Evolutionary conservation across 2,797 vertebrate species (phyloP).

Genomic region (Pelochelys cantorii): DNA sequence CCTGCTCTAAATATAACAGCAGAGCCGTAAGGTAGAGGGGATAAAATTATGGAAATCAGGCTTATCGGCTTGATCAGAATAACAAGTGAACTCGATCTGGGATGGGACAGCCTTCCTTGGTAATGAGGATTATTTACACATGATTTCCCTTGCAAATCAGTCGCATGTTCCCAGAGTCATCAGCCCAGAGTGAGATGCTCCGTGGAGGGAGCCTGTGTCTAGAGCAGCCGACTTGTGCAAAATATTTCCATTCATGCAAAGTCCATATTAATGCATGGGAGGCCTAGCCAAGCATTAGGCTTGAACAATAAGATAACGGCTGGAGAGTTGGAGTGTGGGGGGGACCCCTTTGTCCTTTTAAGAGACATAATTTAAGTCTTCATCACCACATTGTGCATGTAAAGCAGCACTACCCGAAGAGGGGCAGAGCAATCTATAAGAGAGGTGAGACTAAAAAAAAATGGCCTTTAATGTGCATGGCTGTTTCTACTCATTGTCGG

Average conservation of each 20-base stretch:
- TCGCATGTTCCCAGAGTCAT: conserved; percentile 56
- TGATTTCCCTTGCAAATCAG: conserved; percentile 88
- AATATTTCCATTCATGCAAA: neutral
- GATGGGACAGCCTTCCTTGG: conserved; percentile 52
- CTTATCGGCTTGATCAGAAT: conserved; percentile 55
- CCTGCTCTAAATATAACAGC: accelerated
- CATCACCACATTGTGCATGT: accelerated
- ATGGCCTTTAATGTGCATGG: neutral
- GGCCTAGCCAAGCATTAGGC: neutral
- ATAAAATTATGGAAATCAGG: conserved; percentile 6
- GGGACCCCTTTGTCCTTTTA: neutral
- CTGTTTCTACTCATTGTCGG: neutral
- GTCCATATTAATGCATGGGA: accelerated
- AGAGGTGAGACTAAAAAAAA: neutral
- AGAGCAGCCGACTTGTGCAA: neutral
- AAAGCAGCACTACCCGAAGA: accelerated
- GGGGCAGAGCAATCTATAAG: neutral
- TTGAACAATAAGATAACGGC: accelerated
- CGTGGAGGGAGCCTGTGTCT: conserved; percentile 75
- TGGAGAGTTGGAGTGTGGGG: neutral
- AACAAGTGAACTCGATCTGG: conserved; percentile 52
- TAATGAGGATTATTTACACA: conserved; percentile 78
- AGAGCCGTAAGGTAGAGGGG: neutral
- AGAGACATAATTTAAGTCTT: neutral
- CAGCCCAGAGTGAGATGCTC: conserved; percentile 63